Evolutionary conservation across 2,113 vertebrate species (phyloP).

Genomic region (Paradisaea rubra): DNA sequence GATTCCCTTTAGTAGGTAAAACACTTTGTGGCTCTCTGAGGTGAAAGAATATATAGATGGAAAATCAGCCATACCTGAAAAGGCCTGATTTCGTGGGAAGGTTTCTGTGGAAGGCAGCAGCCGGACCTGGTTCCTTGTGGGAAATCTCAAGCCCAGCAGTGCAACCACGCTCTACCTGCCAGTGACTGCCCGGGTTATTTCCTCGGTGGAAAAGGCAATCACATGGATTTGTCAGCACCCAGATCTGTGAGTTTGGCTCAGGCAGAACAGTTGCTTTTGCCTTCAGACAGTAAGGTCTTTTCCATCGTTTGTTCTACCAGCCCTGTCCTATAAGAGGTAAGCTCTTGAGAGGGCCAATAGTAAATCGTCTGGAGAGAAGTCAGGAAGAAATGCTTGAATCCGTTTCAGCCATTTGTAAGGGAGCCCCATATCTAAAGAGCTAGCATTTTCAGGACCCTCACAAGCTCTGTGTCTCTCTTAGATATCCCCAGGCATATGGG

Average conservation of each 20-base stretch:
- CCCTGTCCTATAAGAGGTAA: background rate
- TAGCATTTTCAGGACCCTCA: background rate
- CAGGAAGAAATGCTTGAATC: background rate
- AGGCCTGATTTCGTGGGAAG: background rate
- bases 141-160: background rate
- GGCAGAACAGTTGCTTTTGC: background rate
- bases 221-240: background rate
- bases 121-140: background rate
- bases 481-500: background rate
- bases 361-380: background rate
- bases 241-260: background rate
- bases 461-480: background rate
- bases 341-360: background rate
- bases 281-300: background rate
- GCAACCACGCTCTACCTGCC: background rate
- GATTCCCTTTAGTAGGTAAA: background rate
- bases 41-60: background rate
- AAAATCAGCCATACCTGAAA: background rate
- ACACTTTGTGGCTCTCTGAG: background rate
- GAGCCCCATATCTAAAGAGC: background rate
- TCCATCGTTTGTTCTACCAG: background rate
- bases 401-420: background rate
- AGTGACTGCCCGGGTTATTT: background rate
- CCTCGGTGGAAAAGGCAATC: background rate
- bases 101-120: background rate